Evolutionary conservation across 2,113 vertebrate genomes (phyloP), one percentile per base, ranked within the genome.

Genomic region (Parotia lawesii): DNA sequence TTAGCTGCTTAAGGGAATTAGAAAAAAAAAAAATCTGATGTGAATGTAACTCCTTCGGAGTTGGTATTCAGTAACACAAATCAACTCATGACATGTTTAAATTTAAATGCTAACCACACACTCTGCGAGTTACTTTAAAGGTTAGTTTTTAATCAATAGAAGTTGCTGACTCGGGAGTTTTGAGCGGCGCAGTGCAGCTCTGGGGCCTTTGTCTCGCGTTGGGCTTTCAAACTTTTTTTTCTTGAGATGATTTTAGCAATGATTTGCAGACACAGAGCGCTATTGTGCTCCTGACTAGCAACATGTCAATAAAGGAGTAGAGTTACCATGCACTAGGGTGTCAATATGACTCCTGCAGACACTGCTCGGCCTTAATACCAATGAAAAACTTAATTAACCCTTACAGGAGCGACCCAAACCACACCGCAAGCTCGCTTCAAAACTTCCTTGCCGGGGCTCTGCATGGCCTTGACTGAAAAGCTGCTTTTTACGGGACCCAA

Each of bases 111-210:
- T 98, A 98, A 98, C 98, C 98, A 97, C 98, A 98, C 98, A 98
- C 98, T 98, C 98, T 96, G 98, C 97, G 98, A 98, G 98, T 98
- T 98, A 99, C 98, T 99, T 98, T 99, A 99, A 98, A 99, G 99
- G 99, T 99, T 99, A 98, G 98, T 99, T 99, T 99, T 99, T 99
- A 99, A 99, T 99, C 99, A 99, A 99, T 99, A 99, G 98, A 99
- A 99, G 98, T 98, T 99, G 99, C 99, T 99, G 99, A 99, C 98
- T 98, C 98, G 8, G 96, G 98, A 98, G 98, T 99, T 99, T 98
- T 98, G 94, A 97, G 97, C 98, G 85, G 98, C 95, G 95, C 98
- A 98, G 96, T 98, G 98, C 98, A 98, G 98, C 98, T 98, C 98
- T 97, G 88, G 91, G 97, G 98, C 98, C 98, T 98, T 98, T 97